phyloP scores from a whole-genome alignment of 2,888 invertebrate species.

The Cheilosia grossa region DNA sequence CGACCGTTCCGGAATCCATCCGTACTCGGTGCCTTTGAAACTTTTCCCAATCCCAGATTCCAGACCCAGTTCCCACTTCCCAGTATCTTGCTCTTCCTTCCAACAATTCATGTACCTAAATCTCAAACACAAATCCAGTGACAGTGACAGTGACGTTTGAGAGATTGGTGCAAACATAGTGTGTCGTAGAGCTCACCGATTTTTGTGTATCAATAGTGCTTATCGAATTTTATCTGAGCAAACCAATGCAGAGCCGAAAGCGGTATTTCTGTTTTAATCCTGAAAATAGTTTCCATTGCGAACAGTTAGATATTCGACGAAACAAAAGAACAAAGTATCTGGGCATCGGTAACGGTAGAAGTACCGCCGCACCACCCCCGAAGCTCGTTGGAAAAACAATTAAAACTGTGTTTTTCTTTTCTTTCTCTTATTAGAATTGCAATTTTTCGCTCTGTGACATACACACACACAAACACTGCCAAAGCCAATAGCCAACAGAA shows the following conservation, averaged over 20 bases:
- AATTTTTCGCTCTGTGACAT: constrained; percentile 41
- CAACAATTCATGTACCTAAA: constrained; percentile 47
- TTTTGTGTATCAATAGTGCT: constrained; percentile 29
- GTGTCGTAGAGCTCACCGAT: constrained; percentile 8
- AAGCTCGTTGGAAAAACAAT: constrained; percentile 57
- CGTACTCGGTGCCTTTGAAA: too few species aligned
- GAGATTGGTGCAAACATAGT: constrained; percentile 50
- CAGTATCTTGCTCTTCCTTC: constrained; percentile 28
- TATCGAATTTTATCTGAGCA: background rate
- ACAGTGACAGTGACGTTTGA: constrained; percentile 65
- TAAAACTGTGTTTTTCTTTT: constrained; percentile 26
- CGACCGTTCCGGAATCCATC: too few species aligned
- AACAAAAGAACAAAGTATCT: constrained; percentile 6
- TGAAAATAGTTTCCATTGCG: background rate
- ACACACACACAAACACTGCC: constrained; percentile 18
- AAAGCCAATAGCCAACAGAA: background rate
- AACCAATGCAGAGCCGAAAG: background rate
- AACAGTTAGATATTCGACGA: background rate
- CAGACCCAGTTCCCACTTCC: background rate
- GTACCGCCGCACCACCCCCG: constrained; percentile 34
- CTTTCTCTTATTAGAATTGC: constrained; percentile 59
- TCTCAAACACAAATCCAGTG: constrained; percentile 12
- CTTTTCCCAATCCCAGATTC: background rate
- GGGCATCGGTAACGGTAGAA: background rate
- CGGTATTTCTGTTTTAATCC: constrained; percentile 2